Evolutionary conservation across 2,113 vertebrate genomes (phyloP), one percentile per base, ranked within the genome.

Genomic region (Gasterosteus nipponicus): DNA sequence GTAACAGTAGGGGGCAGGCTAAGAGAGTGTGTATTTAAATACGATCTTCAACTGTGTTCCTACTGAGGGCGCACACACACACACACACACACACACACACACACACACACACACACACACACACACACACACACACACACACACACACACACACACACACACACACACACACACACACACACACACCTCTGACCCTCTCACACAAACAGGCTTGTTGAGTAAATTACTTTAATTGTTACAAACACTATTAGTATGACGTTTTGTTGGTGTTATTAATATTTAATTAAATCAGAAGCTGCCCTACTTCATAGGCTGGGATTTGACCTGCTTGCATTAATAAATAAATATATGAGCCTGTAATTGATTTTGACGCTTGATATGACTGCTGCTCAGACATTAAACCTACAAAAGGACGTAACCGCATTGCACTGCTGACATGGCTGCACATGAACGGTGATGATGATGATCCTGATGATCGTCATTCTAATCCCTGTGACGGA

Each of bases 1-100:
- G 87, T 89, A 93, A 93, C 94, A 95, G 92, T 94, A 94, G 92
- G 92, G 93, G 93, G 92, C 93, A 95, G 92, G 89, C 94, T 94
- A 94, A 93, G 93, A 94, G 91, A 94, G 93, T 90, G 86, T 93
- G 93, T 92, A 93, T 93, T 93, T 89, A 92, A 94, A 93, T 94
- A 89, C 82, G 86, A 85, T 78, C 87, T 80, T 87, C 74, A 77
- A 90, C 78, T 64, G 85, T 81, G 88, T 89, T 88, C 86, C 80
- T 81, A 85, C 70, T 77, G 86, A 80, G 80, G 75, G 82, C 35
- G 65, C 51, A 44, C 54, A 47, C 65, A 54, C 18, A 46, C 15
- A 26, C 39, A 57, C 22, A 16, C 73, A 46, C 51, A 59, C 51
- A 44, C 54, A 47, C 65, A 54, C 18, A 46, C 51, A 44, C 54